phyloP scores from a whole-genome alignment of 1,140 invertebrate species.

The Megalonaias nervosa region DNA sequence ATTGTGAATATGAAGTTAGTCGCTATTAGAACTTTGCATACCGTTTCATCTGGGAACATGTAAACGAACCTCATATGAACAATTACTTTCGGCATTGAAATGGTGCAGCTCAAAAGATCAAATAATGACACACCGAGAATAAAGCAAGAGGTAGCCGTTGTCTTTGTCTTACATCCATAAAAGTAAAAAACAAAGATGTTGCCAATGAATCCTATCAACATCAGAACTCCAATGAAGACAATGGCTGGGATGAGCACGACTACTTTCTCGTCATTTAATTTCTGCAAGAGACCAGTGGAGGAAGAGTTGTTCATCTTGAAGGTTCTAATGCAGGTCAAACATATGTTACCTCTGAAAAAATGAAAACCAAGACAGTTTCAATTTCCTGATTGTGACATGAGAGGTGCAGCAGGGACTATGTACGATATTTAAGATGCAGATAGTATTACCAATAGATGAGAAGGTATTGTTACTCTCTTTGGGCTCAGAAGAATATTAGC shows the following conservation, averaged over 20 bases:
- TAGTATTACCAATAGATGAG: too few species aligned
- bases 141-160: slow-evolving; percentile 29
- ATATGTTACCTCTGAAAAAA: too few species aligned
- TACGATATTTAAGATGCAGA: too few species aligned
- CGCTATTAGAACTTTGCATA: slow-evolving; percentile 41
- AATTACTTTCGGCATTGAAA: slow-evolving; percentile 51
- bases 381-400: too few species aligned
- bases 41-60: slow-evolving; percentile 31
- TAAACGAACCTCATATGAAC: slow-evolving; percentile 41
- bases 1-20: slow-evolving; percentile 32
- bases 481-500: too few species aligned
- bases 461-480: too few species aligned
- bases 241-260: slow-evolving; percentile 32
- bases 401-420: too few species aligned
- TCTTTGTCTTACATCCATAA: slow-evolving; percentile 26
- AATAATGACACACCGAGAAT: slow-evolving; percentile 47
- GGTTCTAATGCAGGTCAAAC: too few species aligned
- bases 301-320: neutral
- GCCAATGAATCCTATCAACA: slow-evolving; percentile 32
- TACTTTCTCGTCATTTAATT: slow-evolving; percentile 36
- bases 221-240: slow-evolving; percentile 35
- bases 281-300: slow-evolving; percentile 4
- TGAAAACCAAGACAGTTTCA: too few species aligned
- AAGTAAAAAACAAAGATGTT: slow-evolving; percentile 42
- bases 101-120: slow-evolving; percentile 43